Evolutionary conservation across 92 coral and sea anemone species (phyloP), one percentile per base, ranked within the genome.

Genomic region (Porites divaricata): DNA sequence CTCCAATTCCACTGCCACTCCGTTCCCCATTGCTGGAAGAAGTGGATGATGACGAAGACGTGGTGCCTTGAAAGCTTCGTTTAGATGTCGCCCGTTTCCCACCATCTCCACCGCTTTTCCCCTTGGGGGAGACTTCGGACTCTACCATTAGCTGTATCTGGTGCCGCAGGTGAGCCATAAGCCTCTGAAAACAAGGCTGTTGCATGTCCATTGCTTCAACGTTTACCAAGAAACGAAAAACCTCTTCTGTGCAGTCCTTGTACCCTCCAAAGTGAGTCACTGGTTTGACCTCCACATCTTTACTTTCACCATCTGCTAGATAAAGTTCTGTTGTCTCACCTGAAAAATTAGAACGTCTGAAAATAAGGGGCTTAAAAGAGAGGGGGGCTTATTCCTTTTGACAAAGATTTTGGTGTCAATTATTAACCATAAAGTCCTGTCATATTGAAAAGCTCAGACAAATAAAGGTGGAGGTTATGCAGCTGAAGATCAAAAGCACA

Each of bases 141-240:
- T 82, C 86, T 14, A 78, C 85, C 81, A 88, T 21, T 22, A 88
- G 68, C 63, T 86, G 87, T 59, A 81, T 83, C 57, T 83, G 88
- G 67, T 87, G 91, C 35, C 92, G 83, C 2, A 91, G 57, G 50
- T 91, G 94, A 48, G 94, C 94, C 94, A 83, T 91, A 10, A 91
- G 85, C 24, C 92, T 84, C 73, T 91, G 94, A 75, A 91, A 91
- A 83, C 91, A 91, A 6, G 94, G 94, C 25, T 83, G 92, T 41
- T 88, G 91, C 61, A 89, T 90, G 68, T 91, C 94, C 72, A 89
- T 88, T 13, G 91, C 92, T 70, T 91, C 92, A 13, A 91, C 94
- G 20, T 89, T 87, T 11, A 88, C 87, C 80, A 91, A 81, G 70
- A 91, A 91, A 20, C 86, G 91, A 53, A 91, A 80, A 8, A 91